Percentiles rank a stretch among this genome's conserved stretches.
Conservation (phyloP, 2,797 vertebrate genomes). For the Enteromius afrohamiltoni region DNA sequence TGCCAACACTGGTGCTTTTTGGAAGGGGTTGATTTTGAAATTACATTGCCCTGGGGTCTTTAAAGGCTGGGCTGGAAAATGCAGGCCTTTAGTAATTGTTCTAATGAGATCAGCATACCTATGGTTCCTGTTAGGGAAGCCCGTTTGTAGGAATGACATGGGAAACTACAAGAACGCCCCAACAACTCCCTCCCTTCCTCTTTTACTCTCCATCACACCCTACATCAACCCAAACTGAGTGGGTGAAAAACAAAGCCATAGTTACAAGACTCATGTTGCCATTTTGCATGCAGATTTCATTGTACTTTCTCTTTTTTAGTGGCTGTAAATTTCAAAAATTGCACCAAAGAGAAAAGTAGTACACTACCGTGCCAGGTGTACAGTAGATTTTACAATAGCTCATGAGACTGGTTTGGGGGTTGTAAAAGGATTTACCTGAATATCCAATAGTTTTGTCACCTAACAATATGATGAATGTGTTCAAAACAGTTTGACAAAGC, state of each 20-base stretch:
- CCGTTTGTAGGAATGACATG: conserved; percentile 77
- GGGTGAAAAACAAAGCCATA: conserved; percentile 41
- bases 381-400: neutral
- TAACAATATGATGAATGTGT: neutral
- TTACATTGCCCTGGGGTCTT: conserved; percentile 58
- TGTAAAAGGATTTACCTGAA: neutral
- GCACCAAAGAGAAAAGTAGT: conserved; percentile 13
- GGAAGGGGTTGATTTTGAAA: conserved; percentile 60
- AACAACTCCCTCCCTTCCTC: conserved; percentile 44
- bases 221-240: conserved; percentile 32
- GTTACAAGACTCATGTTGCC: conserved; percentile 57
- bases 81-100: conserved; percentile 71
- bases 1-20: conserved; percentile 71
- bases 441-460: neutral
- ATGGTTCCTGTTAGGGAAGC: conserved; percentile 75
- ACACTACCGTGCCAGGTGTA: neutral
- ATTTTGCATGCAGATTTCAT: conserved; percentile 40
- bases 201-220: conserved; percentile 13
- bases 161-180: conserved; percentile 64
- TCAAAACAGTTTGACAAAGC: neutral
- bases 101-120: conserved; percentile 76
- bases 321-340: conserved; percentile 25
- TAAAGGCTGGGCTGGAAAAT: conserved; percentile 56
- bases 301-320: conserved; percentile 13
- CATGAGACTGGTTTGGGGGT: too few relatives aligned